phyloP scores from a whole-genome alignment of 2,113 vertebrate genomes.

The Lasiurus borealis region DNA sequence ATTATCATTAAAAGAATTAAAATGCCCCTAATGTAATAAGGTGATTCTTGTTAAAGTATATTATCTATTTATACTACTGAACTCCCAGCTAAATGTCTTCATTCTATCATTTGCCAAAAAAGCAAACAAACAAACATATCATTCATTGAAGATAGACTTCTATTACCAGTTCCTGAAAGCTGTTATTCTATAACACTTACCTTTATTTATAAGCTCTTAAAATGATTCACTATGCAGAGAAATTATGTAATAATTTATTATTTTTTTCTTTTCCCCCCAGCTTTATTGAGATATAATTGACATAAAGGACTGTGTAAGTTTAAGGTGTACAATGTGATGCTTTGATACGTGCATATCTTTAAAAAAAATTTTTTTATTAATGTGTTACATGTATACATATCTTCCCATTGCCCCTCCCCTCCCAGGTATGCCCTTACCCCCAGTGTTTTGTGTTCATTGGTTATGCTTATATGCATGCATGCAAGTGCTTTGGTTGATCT shows the following conservation, averaged over 20 bases:
- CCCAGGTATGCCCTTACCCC: no score
- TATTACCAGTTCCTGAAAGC: neutral
- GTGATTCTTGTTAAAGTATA: neutral
- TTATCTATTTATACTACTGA: neutral
- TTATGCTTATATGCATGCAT: no score
- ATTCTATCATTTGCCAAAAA: neutral
- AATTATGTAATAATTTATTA: neutral
- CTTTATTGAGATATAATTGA: no score
- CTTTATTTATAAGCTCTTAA: constrained; percentile 16
- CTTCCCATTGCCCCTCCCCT: no score
- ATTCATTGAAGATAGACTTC: neutral
- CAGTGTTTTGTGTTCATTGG: no score
- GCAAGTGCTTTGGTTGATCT: no score
- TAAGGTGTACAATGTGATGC: no score
- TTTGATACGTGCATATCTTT: no score
- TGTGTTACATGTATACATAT: no score
- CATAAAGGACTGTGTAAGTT: no score
- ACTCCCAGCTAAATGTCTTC: neutral
- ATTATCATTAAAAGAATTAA: neutral
- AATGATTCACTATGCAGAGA: neutral
- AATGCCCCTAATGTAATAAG: neutral
- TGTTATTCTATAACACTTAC: neutral
- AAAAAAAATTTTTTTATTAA: no score
- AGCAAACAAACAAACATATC: neutral
- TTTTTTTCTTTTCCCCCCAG: no score